A percentile compares a stretch with the other conserved stretches of the same genome.
phyloP scores from a whole-genome alignment of 1,140 invertebrate genomes.

The Achatina immaculata region DNA sequence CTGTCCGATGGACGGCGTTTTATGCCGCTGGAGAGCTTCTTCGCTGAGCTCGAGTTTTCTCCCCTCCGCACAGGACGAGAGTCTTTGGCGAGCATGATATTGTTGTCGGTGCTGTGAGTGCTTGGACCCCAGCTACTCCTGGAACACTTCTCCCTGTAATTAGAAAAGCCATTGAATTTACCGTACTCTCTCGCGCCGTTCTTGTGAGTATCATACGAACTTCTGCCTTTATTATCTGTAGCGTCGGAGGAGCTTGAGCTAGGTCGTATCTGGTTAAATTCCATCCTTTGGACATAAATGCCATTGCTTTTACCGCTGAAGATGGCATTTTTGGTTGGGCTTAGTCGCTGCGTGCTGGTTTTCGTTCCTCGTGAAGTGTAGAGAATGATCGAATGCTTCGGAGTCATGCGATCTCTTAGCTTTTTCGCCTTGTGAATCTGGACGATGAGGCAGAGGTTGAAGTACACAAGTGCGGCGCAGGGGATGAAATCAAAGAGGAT shows the following conservation, averaged over 20 bases:
- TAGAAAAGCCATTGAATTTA: conserved; percentile 3
- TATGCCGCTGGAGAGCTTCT: not conserved
- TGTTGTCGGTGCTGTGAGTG: conserved; percentile 20
- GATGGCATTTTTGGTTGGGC: not conserved
- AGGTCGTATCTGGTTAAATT: not conserved
- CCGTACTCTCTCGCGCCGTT: not conserved
- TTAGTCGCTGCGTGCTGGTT: not conserved
- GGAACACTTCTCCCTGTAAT: not conserved
- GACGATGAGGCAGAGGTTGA: conserved; percentile 64
- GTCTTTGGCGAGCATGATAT: not conserved
- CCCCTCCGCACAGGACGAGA: not conserved
- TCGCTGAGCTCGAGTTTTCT: not conserved
- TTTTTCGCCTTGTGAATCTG: conserved; percentile 63
- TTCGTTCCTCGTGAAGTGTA: not conserved
- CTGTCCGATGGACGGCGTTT: conserved; percentile 47
- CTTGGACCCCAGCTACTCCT: conserved; percentile 19
- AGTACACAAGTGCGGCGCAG: conserved; percentile 62
- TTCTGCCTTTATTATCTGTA: not conserved
- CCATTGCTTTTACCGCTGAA: not conserved
- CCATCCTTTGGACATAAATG: no score
- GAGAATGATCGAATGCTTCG: conserved; percentile 7
- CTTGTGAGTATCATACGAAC: not conserved
- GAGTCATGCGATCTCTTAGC: conserved; percentile 58
- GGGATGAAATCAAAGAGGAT: conserved; percentile 64
- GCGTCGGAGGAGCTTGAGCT: not conserved